Conservation (phyloP, 2,888 invertebrate species). For the Byasa hedistus region DNA sequence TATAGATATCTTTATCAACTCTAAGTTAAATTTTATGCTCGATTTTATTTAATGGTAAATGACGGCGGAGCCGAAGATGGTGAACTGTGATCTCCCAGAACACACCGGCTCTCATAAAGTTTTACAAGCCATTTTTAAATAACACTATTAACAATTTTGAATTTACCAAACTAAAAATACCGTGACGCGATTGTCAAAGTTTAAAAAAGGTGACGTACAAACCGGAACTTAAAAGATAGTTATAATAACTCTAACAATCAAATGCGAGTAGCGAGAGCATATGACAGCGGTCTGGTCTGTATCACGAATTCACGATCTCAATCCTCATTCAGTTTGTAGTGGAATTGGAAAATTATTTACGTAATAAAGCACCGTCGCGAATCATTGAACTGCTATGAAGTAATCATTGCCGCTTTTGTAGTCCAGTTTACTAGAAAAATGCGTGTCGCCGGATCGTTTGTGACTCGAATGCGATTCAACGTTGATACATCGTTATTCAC, state of each 20-base stretch:
- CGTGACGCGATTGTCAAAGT: no score
- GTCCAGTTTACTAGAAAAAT: conserved; percentile 44
- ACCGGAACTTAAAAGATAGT: no score
- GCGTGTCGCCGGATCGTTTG: conserved; percentile 43
- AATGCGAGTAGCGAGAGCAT: conserved; percentile 26
- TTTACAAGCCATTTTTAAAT: no score
- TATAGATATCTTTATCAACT: no score
- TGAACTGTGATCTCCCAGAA: no score
- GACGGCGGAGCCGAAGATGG: no score
- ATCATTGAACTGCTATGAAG: conserved; percentile 46
- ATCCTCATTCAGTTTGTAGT: conserved; percentile 39
- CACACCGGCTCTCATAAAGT: no score
- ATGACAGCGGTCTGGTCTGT: conserved; percentile 13
- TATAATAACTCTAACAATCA: conserved; percentile 5
- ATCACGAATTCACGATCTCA: conserved; percentile 47
- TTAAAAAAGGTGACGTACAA: no score
- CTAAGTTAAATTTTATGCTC: no score
- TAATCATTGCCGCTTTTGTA: conserved; percentile 48
- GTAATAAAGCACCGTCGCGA: conserved; percentile 56
- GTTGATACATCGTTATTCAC: conserved; percentile 34
- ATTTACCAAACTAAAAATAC: no score
- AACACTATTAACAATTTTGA: no score
- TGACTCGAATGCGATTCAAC: conserved; percentile 34
- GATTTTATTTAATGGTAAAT: no score
- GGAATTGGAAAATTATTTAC: conserved; percentile 51